Conservation (phyloP, 2,888 invertebrate species). For the Ectemnius cavifrons region DNA sequence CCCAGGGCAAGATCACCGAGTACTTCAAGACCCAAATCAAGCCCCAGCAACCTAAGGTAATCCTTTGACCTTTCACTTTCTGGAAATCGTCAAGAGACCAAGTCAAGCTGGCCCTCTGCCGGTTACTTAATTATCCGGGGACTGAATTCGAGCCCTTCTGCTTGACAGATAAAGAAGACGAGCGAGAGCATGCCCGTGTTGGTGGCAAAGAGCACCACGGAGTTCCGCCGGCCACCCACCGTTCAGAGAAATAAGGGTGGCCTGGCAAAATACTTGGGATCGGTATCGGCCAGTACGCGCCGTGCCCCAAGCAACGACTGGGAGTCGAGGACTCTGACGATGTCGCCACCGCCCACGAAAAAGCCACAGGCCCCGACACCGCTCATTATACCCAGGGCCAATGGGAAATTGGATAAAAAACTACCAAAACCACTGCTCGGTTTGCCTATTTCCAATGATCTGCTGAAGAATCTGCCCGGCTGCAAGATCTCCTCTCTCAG, state of each 20-base stretch:
- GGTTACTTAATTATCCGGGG: no score
- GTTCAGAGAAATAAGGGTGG: constrained; percentile 75
- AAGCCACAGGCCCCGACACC: constrained; percentile 73
- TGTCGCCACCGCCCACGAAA: constrained; percentile 75
- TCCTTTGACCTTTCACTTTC: background rate
- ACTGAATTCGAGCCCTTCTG: background rate
- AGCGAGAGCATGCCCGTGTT: constrained; percentile 69
- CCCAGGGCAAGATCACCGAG: constrained; percentile 90
- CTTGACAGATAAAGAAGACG: constrained; percentile 62
- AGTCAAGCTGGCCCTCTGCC: no score
- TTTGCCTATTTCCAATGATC: constrained; percentile 68
- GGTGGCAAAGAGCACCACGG: constrained; percentile 72
- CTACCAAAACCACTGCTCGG: constrained; percentile 81
- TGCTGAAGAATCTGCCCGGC: constrained; percentile 68
- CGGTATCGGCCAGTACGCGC: constrained; percentile 61
- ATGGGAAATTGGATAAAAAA: constrained; percentile 80
- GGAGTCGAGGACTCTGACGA: constrained; percentile 67
- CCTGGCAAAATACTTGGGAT: constrained; percentile 71
- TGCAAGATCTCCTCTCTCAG: constrained; percentile 71
- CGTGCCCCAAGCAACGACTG: constrained; percentile 63
- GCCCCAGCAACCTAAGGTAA: constrained; percentile 78
- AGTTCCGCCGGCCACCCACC: constrained; percentile 74
- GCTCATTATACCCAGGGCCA: constrained; percentile 80
- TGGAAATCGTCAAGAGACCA: no score
- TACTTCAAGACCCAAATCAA: constrained; percentile 92